Conservation (phyloP, 2,113 vertebrate species). For the Etheostoma cragini region DNA sequence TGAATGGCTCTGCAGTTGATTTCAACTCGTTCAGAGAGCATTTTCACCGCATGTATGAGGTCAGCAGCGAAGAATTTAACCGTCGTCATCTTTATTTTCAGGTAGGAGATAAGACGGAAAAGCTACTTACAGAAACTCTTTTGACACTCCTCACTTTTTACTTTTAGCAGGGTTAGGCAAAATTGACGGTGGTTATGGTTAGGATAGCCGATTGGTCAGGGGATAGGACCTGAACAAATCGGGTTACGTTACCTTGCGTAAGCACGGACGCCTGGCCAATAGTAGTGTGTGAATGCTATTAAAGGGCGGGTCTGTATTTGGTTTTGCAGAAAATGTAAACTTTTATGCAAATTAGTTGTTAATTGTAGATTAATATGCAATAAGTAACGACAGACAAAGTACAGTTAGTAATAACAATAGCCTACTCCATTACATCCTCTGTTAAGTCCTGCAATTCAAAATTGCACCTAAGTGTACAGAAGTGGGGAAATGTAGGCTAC, state of each 20-base stretch:
- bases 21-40: slow-evolving; percentile 47
- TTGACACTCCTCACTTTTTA: not conserved
- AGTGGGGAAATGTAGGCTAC: too few species aligned
- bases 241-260: too few species aligned
- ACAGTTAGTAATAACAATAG: not conserved
- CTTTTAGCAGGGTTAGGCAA: too few species aligned
- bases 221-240: too few species aligned
- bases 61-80: slow-evolving; percentile 39
- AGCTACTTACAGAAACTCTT: accelerated
- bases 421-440: not conserved
- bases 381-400: not conserved
- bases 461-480: not conserved
- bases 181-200: too few species aligned
- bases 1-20: slow-evolving; percentile 6
- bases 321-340: not conserved
- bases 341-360: not conserved
- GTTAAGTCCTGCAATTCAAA: not conserved
- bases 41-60: slow-evolving; percentile 44
- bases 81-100: slow-evolving; percentile 38
- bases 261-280: too few species aligned
- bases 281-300: too few species aligned
- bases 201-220: too few species aligned
- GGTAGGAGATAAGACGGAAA: slow-evolving; percentile 40
- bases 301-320: not conserved
- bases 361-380: not conserved